Evolutionary conservation across 2,888 invertebrate species (phyloP).

Genomic region (Standfussiana lucernea): DNA sequence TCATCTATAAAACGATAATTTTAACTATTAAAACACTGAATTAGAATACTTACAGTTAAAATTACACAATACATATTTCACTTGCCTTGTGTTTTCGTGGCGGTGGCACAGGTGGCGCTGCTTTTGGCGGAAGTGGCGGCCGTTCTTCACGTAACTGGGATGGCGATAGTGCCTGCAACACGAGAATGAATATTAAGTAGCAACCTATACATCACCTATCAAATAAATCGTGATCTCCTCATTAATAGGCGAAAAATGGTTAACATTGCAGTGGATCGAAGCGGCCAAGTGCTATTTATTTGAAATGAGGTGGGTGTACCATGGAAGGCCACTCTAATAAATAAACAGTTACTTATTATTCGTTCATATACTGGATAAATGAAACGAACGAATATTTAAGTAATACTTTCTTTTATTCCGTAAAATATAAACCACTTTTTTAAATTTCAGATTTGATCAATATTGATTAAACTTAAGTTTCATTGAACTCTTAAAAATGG

Average conservation of each 20-base stretch:
- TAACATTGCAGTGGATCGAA: background rate
- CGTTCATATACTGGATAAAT: too few relatives aligned
- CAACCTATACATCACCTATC: background rate
- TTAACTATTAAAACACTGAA: background rate
- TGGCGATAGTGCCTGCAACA: conserved; percentile 80
- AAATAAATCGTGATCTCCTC: background rate
- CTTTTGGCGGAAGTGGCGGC: conserved; percentile 88
- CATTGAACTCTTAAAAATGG: too few relatives aligned
- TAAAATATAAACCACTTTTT: too few relatives aligned
- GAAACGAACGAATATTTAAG: too few relatives aligned
- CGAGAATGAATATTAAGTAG: background rate
- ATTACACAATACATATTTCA: background rate
- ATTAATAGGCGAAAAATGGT: background rate
- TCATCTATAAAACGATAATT: conserved; percentile 69
- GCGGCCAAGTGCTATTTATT: background rate
- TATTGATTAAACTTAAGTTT: too few relatives aligned
- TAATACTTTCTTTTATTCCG: too few relatives aligned
- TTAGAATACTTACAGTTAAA: background rate
- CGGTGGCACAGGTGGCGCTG: conserved; percentile 87
- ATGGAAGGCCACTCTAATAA: too few relatives aligned
- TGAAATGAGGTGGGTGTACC: too few relatives aligned
- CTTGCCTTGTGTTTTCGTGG: conserved; percentile 88
- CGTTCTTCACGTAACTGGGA: conserved; percentile 85
- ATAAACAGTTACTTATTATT: too few relatives aligned
- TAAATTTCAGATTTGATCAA: too few relatives aligned